These are phyloP conservation scores for Aporophyla lueneburgensis DNA, from an alignment of 2,888 invertebrate genomes.

Conservation along the genomic window DNA sequence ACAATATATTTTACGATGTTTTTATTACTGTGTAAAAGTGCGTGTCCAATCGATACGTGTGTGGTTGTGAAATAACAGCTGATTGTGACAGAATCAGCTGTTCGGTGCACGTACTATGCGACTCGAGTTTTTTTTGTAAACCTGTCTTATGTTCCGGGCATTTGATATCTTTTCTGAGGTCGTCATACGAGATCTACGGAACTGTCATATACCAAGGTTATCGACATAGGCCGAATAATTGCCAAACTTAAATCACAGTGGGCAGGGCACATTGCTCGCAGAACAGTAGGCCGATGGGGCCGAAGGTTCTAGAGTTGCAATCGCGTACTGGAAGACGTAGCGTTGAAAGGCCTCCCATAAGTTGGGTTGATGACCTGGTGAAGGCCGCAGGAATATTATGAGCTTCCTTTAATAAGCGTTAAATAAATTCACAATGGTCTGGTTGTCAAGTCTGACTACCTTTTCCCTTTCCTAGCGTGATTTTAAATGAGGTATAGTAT, in stretches of 20 bases:
- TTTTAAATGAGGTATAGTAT: background rate
- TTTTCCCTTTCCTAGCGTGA: background rate
- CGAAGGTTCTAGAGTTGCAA: no score
- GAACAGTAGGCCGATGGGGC: no score
- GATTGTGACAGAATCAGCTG: constrained; percentile 42
- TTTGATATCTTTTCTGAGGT: background rate
- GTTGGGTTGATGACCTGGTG: no score
- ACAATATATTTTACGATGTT: constrained; percentile 37
- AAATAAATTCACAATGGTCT: background rate
- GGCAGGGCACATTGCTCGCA: no score
- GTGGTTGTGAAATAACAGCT: constrained; percentile 43
- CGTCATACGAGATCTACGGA: no score
- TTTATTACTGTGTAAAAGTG: constrained; percentile 30
- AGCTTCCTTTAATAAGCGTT: background rate
- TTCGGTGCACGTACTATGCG: constrained; percentile 7
- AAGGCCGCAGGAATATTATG: background rate
- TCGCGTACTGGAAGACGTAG: no score
- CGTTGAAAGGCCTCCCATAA: no score
- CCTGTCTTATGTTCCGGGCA: no score
- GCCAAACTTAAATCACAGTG: no score
- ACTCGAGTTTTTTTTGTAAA: background rate
- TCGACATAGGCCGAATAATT: no score
- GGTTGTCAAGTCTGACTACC: background rate
- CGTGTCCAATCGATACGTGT: constrained; percentile 30
- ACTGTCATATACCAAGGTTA: no score